Evolutionary conservation across 1,140 invertebrate genomes (phyloP), one percentile per base, ranked within the genome.

Genomic region (Drosophila nigrodunni): DNA sequence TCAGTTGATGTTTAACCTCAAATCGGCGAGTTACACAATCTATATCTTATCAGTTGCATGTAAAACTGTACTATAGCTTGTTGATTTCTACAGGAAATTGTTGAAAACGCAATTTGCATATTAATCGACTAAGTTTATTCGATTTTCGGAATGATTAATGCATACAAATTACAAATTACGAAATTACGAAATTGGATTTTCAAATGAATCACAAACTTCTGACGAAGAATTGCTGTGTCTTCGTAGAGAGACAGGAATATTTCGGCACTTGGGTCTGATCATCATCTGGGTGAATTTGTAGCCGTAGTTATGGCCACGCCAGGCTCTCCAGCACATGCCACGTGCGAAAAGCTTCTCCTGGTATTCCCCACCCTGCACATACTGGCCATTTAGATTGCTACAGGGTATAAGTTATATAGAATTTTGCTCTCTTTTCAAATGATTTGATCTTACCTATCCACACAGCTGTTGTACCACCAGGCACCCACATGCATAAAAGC

Each of bases 391-490:
- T 0, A 87, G 74, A 46, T 87, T 87, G 50, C 83, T 87, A 3
- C 0, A 1, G n/a, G 13, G 8, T 11, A 7, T 7, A n/a, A 7
- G 1, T n/a, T 11, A 35, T 9, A 35, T 9, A 2, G 30, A 55
- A 34, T 11, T 10, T 7, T 9, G 7, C 6, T 1, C 5, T n/a
- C 0, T 3, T 1, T 50, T 35, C 0, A 35, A 2, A 2, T 1
- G n/a, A 6, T 11, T 11, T 43, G n/a, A 9, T 44, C 64, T 61
- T 47, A 91, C 87, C 81, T 89, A 10, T 85, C 80, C 37, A 90
- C 64, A 44, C 92, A 93, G 9, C 78, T 73, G 75, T 94, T 94
- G 74, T 95, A 95, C 95, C 95, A 96, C 94, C 95, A 95, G 2
- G 94, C 95, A 7, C 94, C 95, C 30, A 93, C 93, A 52, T 95